Conservation (phyloP, 2,113 vertebrate genomes). For the Charina bottae region DNA sequence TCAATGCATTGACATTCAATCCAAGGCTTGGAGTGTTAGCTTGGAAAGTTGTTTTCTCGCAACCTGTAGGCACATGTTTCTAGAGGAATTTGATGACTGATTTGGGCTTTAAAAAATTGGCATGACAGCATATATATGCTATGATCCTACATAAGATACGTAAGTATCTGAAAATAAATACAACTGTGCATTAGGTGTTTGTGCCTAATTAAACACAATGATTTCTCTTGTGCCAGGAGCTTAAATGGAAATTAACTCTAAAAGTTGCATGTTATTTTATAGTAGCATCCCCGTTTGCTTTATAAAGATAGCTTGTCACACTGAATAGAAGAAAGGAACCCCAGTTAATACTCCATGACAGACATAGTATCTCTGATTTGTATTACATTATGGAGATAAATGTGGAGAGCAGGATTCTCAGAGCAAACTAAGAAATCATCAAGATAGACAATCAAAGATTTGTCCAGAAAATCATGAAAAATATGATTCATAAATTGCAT, state of each 20-base stretch:
- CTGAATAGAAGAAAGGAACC: slow-evolving; percentile 36
- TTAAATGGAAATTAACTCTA: slow-evolving; percentile 33
- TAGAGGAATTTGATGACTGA: neutral
- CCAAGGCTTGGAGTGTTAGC: neutral
- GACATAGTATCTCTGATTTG: slow-evolving; percentile 28
- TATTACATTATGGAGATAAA: slow-evolving; percentile 30
- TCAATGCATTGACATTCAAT: neutral
- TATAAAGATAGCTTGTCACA: slow-evolving; percentile 41
- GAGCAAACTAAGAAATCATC: neutral
- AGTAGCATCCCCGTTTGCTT: neutral
- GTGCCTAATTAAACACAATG: neutral
- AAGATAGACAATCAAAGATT: neutral
- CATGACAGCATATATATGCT: neutral
- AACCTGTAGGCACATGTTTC: neutral
- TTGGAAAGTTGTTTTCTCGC: neutral
- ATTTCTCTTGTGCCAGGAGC: neutral
- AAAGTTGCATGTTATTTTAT: neutral
- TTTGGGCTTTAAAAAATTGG: neutral
- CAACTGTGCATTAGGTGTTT: neutral
- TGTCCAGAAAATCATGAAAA: neutral
- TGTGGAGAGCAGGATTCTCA: neutral
- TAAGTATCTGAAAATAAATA: neutral
- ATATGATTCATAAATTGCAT: neutral
- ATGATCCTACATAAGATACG: too few species aligned
- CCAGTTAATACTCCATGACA: slow-evolving; percentile 31